These are phyloP conservation scores for Rattus norvegicus DNA, from an alignment of 2,113 vertebrate genomes.

Conservation along the genomic window DNA sequence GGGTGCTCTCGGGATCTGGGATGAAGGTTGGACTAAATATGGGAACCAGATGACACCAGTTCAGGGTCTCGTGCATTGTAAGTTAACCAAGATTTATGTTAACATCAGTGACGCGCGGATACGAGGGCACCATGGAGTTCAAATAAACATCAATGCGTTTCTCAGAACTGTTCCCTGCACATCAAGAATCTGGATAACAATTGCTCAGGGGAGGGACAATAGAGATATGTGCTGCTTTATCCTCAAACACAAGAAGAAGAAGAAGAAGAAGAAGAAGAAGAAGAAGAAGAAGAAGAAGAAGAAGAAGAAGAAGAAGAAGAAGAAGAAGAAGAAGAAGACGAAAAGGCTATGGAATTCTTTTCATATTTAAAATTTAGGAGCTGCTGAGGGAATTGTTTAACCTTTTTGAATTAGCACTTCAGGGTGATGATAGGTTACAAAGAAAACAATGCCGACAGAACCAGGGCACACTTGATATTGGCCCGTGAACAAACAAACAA, in stretches of 20 bases:
- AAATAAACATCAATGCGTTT: slow-evolving; percentile 58
- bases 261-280: no score
- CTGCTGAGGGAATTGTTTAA: slow-evolving; percentile 30
- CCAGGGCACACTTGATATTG: not conserved
- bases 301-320: no score
- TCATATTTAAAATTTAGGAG: slow-evolving; percentile 57
- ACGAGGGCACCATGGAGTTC: slow-evolving; percentile 12
- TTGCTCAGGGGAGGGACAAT: slow-evolving; percentile 44
- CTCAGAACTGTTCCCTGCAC: slow-evolving; percentile 27
- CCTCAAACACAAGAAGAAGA: not conserved
- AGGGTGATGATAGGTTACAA: slow-evolving; percentile 29
- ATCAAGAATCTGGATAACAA: slow-evolving; percentile 31
- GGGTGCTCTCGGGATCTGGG: not conserved
- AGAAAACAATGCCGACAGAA: slow-evolving; percentile 42
- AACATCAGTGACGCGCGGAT: not conserved
- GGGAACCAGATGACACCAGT: slow-evolving; percentile 42
- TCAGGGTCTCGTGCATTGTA: slow-evolving; percentile 10
- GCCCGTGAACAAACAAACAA: not conserved
- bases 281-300: no score
- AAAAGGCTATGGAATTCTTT: not conserved
- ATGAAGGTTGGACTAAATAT: not conserved
- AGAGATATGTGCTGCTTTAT: slow-evolving; percentile 1
- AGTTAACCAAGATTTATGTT: slow-evolving; percentile 55
- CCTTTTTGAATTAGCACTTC: slow-evolving; percentile 11
- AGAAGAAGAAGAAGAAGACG: no score